Evolutionary conservation across 2,888 invertebrate genomes (phyloP), one percentile per base, ranked within the genome.

Genomic region (Parnassius mnemosyne): DNA sequence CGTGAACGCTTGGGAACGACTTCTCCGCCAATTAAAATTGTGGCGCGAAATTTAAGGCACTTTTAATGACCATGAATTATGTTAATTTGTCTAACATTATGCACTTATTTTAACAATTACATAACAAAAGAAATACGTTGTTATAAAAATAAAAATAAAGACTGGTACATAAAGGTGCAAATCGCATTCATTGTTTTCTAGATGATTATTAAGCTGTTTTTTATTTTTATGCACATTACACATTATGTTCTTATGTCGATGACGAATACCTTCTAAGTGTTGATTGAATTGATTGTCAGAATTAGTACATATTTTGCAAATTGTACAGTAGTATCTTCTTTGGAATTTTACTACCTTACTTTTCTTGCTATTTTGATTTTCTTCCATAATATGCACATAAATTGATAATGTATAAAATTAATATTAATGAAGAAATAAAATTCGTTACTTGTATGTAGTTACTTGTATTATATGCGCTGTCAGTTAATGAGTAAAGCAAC

Each of bases 1-100:
- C 91, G 87, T 85, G 89, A 91, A 88, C 90, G 92, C 92, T 92
- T 91, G 92, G 92, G 91, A 87, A 90, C 88, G 89, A 85, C 85
- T 85, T 87, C 87, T 90, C 91, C 88, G 84, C 90, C 91, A 90
- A 92, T 92, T 91, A 91, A 90, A 92, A 89, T 88, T 84, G 85
- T 89, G 89, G 92, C 92, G 92, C 90, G 88, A 92, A 91, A 90
- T 92, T 91, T 89, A 86, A 92, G 87, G 85, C 76, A 75, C 77
- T 81, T 77, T 86, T 85, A 87, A 81, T 73, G 67, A 62, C 69
- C 68, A 71, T 71, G 71, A 71, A 63, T 67, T 67, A 68, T 64
- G 67, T 65, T 68, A 69, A 68, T 69, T 71, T 64, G 57, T n/a
- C 56, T 63, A 67, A 58, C 63, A 80, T 77, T 75, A 74, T 76